Evolutionary conservation across 2,797 vertebrate genomes (phyloP).

Genomic region (Steatocranus sp.): DNA sequence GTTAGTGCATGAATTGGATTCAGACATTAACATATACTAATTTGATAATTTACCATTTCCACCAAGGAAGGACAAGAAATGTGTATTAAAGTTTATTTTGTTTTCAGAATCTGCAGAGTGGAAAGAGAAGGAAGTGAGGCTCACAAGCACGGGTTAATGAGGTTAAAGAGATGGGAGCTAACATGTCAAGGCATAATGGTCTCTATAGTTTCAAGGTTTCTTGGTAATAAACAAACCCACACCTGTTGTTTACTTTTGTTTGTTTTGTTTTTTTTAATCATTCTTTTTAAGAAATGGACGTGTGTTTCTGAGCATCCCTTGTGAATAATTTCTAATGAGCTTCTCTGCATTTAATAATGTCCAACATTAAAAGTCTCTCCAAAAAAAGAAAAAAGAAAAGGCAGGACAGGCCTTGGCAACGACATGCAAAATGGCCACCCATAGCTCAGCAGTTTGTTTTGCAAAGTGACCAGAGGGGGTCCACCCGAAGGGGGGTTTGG

Average conservation of each 20-base stretch:
- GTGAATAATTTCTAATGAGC: background rate
- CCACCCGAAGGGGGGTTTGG: slow-evolving; percentile 13
- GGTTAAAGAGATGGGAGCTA: background rate
- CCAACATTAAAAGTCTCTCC: background rate
- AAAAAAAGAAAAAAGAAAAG: background rate
- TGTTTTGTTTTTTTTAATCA: rapidly evolving
- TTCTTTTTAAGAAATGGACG: background rate
- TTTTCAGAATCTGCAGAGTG: background rate
- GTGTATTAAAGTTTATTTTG: background rate
- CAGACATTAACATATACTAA: background rate
- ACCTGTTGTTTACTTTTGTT: background rate
- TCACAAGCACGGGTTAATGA: background rate
- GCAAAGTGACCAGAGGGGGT: slow-evolving; percentile 9
- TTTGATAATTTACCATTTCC: background rate
- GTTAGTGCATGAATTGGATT: background rate
- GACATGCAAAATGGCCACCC: slow-evolving; percentile 6
- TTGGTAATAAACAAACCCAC: background rate
- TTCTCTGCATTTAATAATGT: background rate
- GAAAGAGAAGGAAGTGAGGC: background rate
- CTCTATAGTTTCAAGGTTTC: background rate
- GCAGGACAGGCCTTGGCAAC: background rate
- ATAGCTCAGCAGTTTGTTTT: slow-evolving; percentile 26
- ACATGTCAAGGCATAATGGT: background rate
- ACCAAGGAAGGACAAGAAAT: background rate
- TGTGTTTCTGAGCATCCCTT: background rate